Percentiles rank a stretch among this genome's conserved stretches.
Evolutionary conservation across 2,888 invertebrate species (phyloP).

Genomic region (Drosophila parthenogenetica): DNA sequence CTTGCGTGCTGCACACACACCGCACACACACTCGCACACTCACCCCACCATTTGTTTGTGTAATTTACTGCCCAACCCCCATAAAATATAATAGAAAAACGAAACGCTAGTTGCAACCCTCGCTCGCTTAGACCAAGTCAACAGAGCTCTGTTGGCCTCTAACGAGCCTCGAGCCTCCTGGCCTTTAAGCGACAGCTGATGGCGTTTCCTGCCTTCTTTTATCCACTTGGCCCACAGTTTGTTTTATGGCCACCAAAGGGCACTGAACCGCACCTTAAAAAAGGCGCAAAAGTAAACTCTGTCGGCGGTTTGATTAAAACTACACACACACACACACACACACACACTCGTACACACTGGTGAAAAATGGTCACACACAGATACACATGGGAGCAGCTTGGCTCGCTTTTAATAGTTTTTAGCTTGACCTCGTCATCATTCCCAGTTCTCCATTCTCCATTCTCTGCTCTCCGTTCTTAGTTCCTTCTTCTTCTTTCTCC

Average conservation of each 20-base stretch:
- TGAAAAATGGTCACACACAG: slow-evolving; percentile 60
- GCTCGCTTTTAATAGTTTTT: slow-evolving; percentile 75
- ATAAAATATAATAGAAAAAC: slow-evolving; percentile 13
- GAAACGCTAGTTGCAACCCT: slow-evolving; percentile 63
- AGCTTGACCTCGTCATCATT: slow-evolving; percentile 77
- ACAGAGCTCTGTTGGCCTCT: slow-evolving; percentile 41
- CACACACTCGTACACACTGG: slow-evolving; percentile 44
- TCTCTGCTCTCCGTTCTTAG: slow-evolving; percentile 25
- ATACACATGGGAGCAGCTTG: slow-evolving; percentile 75
- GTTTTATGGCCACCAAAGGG: slow-evolving; percentile 78
- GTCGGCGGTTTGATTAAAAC: slow-evolving; percentile 77
- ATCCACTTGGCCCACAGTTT: slow-evolving; percentile 45
- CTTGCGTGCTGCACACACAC: slow-evolving; percentile 64
- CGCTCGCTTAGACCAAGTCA: slow-evolving; percentile 27
- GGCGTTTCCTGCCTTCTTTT: slow-evolving; percentile 58
- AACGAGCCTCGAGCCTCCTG: slow-evolving; percentile 46
- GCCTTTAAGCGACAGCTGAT: slow-evolving; percentile 67
- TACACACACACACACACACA: slow-evolving; percentile 45
- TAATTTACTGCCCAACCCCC: slow-evolving; percentile 64
- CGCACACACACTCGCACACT: slow-evolving; percentile 17
- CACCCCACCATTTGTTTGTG: slow-evolving; percentile 52
- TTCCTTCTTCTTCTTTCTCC: background rate
- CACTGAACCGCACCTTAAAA: slow-evolving; percentile 81
- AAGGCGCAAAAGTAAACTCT: slow-evolving; percentile 74
- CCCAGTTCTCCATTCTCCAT: slow-evolving; percentile 36